These are phyloP conservation scores for Chlorospingus semifuscus DNA, from an alignment of 2,797 vertebrate species.

Conservation along the genomic window DNA sequence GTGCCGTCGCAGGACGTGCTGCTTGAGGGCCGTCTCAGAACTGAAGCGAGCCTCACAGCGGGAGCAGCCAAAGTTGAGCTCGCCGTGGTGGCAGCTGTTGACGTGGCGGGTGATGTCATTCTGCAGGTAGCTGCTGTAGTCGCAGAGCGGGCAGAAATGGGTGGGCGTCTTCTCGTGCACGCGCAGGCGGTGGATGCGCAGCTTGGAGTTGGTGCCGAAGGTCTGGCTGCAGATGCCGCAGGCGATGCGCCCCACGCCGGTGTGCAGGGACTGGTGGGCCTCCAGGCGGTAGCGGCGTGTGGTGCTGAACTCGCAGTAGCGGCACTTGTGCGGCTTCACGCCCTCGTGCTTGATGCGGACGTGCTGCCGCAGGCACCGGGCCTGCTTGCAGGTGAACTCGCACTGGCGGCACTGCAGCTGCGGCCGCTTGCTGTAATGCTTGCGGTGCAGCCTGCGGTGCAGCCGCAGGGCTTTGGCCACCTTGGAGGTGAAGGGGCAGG, in stretches of 20 bases:
- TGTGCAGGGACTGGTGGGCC: constrained; percentile 91
- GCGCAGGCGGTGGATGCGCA: constrained; percentile 86
- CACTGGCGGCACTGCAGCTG: constrained; percentile 82
- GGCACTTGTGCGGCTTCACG: constrained; percentile 80
- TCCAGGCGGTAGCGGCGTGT: constrained; percentile 87
- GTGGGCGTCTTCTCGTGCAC: constrained; percentile 88
- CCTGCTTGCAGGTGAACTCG: constrained; percentile 87
- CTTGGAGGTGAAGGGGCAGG: constrained; percentile 82
- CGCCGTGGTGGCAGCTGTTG: constrained; percentile 88
- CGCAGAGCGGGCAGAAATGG: constrained; percentile 88
- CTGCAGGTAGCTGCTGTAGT: constrained; percentile 88
- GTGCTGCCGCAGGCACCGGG: constrained; percentile 84
- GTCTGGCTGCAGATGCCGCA: constrained; percentile 85
- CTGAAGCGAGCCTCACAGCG: constrained; percentile 87
- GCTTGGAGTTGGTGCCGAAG: constrained; percentile 88
- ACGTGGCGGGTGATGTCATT: constrained; percentile 89
- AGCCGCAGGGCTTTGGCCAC: constrained; percentile 75
- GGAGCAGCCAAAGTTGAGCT: constrained; percentile 78
- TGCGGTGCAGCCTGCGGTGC: constrained; percentile 79
- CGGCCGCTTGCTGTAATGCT: constrained; percentile 58
- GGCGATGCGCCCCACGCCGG: constrained; percentile 86
- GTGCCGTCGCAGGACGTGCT: constrained; percentile 86
- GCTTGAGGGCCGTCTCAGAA: constrained; percentile 87
- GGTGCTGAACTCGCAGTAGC: constrained; percentile 89
- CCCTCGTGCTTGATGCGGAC: constrained; percentile 85